Base-by-base conservation (phyloP, 2,888 invertebrate species). In the Nineta flava region DNA sequence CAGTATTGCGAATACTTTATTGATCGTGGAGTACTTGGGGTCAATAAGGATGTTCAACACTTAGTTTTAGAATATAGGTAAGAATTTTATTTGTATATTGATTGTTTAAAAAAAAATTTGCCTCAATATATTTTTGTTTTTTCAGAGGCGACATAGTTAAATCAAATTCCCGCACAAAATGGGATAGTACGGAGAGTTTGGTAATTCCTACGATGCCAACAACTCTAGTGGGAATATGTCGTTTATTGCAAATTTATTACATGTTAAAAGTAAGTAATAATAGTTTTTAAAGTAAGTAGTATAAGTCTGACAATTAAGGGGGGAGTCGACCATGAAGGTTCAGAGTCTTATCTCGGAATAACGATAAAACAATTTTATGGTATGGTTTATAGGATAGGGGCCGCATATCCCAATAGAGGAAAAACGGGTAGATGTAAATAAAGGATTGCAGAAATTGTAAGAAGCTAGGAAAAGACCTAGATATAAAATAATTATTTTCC, bases 1-100 rank as follows among this genome's bases (percentile, higher is more conserved):
- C 72, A 85, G 77, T 76, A 79, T 60, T 80, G 84, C 51, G 83
- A 84, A 62, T 84, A 79, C 62, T 81, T 79, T 63, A 83, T 85
- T 56, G 83, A 83, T 62, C 73, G 83, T 55, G 83, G 81, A 17
- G 82, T 83, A 9, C 65, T 83, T 49, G 83, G 83, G 1, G 75
- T 83, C 50, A 79, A 74, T 57, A 84, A 83, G 61, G 80, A 81
- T 57, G 62, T 76, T 44, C 75, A 74, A 55, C 82, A 81, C 60
- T 69, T 77, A 21, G 81, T 84, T 38, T 73, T 83, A 58, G 83
- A 85, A 62, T 81, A 81, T 61, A 71, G 64, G 67, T 66, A 57
- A 53, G 58, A 54, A 53, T 40, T 16, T 16, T 50, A 15, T 12
- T 50, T 43, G 12, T n/a, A 9, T n/a, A 17, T 5, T 43, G 3